Evolutionary conservation across 1,140 invertebrate genomes (phyloP).

Genomic region (Bombus terrestris): DNA sequence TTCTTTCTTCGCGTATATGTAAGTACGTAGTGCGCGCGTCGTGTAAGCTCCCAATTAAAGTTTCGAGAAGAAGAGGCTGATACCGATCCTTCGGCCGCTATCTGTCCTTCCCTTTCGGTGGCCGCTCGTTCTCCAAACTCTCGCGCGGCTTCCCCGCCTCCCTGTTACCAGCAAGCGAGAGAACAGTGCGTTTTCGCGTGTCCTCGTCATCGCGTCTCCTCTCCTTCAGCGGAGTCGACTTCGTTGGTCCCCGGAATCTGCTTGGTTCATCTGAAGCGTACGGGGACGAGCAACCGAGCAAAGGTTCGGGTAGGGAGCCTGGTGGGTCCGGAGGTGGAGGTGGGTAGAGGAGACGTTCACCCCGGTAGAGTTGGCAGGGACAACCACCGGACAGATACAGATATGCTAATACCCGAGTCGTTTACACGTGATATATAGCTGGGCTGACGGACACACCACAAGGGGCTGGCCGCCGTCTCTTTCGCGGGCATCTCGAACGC

Average conservation of each 20-base stretch:
- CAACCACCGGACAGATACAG: slow-evolving; percentile 76
- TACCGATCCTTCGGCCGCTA: slow-evolving; percentile 50
- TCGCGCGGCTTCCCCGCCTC: slow-evolving; percentile 2
- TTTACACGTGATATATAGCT: slow-evolving; percentile 78
- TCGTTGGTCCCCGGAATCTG: slow-evolving; percentile 61
- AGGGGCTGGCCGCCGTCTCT: slow-evolving; percentile 63
- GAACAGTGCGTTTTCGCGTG: slow-evolving; percentile 59
- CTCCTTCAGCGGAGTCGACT: slow-evolving; percentile 41
- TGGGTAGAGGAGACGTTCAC: slow-evolving; percentile 64
- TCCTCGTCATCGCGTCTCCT: slow-evolving; percentile 63
- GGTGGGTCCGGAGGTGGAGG: slow-evolving; percentile 42
- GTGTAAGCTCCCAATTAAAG: slow-evolving; percentile 71
- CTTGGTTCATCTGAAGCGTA: slow-evolving; percentile 59
- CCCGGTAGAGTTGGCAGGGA: slow-evolving; percentile 73
- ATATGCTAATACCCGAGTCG: slow-evolving; percentile 77
- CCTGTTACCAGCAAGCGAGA: slow-evolving; percentile 1
- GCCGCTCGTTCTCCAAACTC: neutral
- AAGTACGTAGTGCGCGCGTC: slow-evolving; percentile 60
- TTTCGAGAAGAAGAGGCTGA: slow-evolving; percentile 56
- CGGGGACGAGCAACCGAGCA: slow-evolving; percentile 7
- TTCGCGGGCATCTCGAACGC: slow-evolving; percentile 57
- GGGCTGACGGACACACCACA: slow-evolving; percentile 71
- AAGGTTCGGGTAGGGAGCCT: slow-evolving; percentile 44
- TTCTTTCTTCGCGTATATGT: slow-evolving; percentile 45
- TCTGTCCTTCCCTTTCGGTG: slow-evolving; percentile 49